Evolutionary conservation across 2,113 vertebrate species (phyloP), one percentile per base, ranked within the genome.

Genomic region (Vidua chalybeata): DNA sequence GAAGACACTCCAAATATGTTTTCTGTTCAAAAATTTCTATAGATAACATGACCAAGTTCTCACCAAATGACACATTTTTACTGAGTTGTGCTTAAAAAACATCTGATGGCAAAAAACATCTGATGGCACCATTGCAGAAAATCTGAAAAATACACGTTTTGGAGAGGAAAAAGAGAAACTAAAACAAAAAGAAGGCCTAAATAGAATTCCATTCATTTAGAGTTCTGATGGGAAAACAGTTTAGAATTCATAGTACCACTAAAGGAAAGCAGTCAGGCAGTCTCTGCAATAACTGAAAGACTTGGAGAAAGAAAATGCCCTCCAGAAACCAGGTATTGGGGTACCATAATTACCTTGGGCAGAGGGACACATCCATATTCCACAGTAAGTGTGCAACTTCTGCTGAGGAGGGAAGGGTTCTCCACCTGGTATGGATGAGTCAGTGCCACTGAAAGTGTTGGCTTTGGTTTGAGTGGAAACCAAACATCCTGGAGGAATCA

Each of bases 301-400:
- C 15, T 33, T 76, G 1, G 0, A 37, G 33, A 24, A 66, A 39
- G 35, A 31, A 72, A 16, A 61, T 18, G 2, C 1, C 3, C 7
- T 8, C 7, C 15, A 7, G 4, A 45, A 14, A 11, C 0, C 27
- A 46, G 22, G 6, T 74, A 4, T 13, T 86, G 31, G 28, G 55
- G 31, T 83, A 28, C 23, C 52, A 1, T 39, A 31, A 28, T 23
- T 78, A 21, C 18, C 16, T 59, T 31, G 18, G 11, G 18, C 1
- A 3, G 58, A 31, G 13, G 24, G 6, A 19, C 7, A 12, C 13
- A 3, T 66, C 26, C 6, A 1, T 66, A 14, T 37, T 88, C 11
- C n/a, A 19, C 46, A 77, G 26, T 16, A 45, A 48, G 13, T 5
- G 30, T 30, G 35, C 23, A 39, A 3, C 15, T 79, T 71, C n/a